Evolutionary conservation across 2,113 vertebrate genomes (phyloP), one percentile per base, ranked within the genome.

Genomic region (Saccopteryx bilineata): DNA sequence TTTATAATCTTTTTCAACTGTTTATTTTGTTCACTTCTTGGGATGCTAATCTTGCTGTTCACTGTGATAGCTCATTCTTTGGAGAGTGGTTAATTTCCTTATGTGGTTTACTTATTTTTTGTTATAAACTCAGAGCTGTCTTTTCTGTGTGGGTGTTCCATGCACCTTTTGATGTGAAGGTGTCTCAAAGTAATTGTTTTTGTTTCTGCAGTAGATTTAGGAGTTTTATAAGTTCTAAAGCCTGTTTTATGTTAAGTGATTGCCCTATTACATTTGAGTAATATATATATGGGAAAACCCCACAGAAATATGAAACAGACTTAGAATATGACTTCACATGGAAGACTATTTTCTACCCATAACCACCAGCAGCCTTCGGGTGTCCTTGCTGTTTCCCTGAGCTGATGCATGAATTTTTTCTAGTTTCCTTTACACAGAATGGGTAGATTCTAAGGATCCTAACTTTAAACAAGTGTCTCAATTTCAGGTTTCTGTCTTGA

Each of bases 241-340:
- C 52, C 69, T 61, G 28, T 87, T 93, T 86, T 58, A 58, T 69
- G 72, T 68, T 93, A 58, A 79, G 50, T 86, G 60, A 69, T 79
- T 87, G 18, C 11, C 5, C 21, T 65, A 33, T 58, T 83, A 28
- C 33, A 58, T 68, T 58, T 66, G 48, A 78, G 4, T 56, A 94
- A 88, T 82, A 26, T 75, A 24, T 75, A 68, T 6, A 9, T 21
- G 5, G 13, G 11, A 48, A 82, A 24, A 17, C 13, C 28, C 13
- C 31, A 58, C 13, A n/a, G 28, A 88, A 72, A 48, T 56, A 33
- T 10, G 39, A 26, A 26, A 83, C 39, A 88, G 68, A 65, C 66
- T 81, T n/a, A n/a, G n/a, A n/a, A n/a, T n/a, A n/a, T n/a, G n/a
- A n/a, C n/a, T n/a, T 72, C 24, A 72, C 18, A n/a, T 75, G 48